Evolutionary conservation across 2,888 invertebrate genomes (phyloP).

Genomic region (Theretra japonica): DNA sequence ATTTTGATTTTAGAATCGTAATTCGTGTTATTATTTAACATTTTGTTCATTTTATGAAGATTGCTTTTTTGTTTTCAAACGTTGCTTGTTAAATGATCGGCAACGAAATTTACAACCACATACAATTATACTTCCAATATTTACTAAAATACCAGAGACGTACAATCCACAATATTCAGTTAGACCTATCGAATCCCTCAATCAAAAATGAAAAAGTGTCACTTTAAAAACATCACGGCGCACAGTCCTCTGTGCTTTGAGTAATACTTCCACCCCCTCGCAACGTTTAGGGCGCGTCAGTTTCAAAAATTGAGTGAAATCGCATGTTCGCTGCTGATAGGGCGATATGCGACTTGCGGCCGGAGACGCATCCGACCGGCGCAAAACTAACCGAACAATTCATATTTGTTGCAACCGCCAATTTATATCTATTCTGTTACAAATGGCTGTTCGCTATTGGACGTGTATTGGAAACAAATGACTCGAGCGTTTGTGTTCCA

Average conservation of each 20-base stretch:
- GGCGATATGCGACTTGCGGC: conserved; percentile 57
- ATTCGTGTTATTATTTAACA: too few species aligned
- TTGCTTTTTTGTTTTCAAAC: too few species aligned
- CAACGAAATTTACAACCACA: too few species aligned
- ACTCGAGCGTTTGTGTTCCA: conserved; percentile 47
- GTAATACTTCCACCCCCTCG: conserved; percentile 66
- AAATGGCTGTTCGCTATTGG: conserved; percentile 74
- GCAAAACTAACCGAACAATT: conserved; percentile 61
- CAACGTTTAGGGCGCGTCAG: conserved; percentile 73
- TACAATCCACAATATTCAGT: too few species aligned
- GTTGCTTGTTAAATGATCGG: too few species aligned
- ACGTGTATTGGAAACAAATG: conserved; percentile 77
- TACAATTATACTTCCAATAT: too few species aligned
- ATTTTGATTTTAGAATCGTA: too few species aligned
- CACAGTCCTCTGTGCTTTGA: conserved; percentile 64
- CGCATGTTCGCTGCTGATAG: conserved; percentile 81
- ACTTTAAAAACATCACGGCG: not conserved
- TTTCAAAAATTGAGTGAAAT: conserved; percentile 84
- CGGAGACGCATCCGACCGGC: conserved; percentile 51
- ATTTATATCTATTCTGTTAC: conserved; percentile 77
- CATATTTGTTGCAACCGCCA: conserved; percentile 75
- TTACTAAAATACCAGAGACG: too few species aligned
- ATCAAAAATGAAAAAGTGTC: not conserved
- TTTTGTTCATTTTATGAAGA: too few species aligned
- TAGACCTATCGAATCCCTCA: too few species aligned